Evolutionary conservation across 2,113 vertebrate genomes (phyloP), one percentile per base, ranked within the genome.

Genomic region (Rana temporaria): DNA sequence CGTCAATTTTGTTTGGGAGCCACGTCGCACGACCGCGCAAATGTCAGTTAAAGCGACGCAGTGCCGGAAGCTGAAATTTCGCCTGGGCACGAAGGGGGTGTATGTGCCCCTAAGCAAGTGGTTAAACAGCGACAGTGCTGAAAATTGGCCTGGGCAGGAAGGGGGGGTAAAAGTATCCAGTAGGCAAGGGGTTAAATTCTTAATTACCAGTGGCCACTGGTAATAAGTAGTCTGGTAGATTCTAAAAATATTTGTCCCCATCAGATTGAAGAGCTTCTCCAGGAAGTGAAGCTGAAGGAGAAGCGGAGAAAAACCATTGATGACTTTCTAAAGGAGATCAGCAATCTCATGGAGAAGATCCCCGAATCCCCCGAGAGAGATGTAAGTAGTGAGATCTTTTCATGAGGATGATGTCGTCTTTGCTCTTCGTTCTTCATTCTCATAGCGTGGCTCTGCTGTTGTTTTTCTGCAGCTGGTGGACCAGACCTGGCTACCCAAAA

Each of bases 261-360:
- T 6, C 89, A 99, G 98, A 93, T 99, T 0, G 95, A 99, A 66
- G 98, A 99, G 85, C 92, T 99, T 76, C 88, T 99, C 62, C 98
- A 97, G 86, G 98, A 99, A 88, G 95, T 99, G 56, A 89, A 84
- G 0, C 69, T 99, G 84, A 96, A 96, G 85, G 96, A 98, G 65
- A 93, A 91, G 0, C 96, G 93, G 87, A 98, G 95, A 78, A 90
- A 88, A 48, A 90, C 88, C 72, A 96, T 99, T 0, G 93, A 97
- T 85, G 73, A 87, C 2, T 98, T 99, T 70, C 83, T 98, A 5
- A 84, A 86, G 81, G 91, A 94, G 3, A 87, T 99, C 85, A 96
- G 93, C 22, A 81, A 88, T 52, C 81, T 94, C 65, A 86, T 99
- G 7, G 89, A 90, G 0, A 52, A 38, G 6, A 89, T 98, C 42